Base-by-base conservation (phyloP, 2,888 invertebrate genomes). In the Sabellastarte sp. region DNA sequence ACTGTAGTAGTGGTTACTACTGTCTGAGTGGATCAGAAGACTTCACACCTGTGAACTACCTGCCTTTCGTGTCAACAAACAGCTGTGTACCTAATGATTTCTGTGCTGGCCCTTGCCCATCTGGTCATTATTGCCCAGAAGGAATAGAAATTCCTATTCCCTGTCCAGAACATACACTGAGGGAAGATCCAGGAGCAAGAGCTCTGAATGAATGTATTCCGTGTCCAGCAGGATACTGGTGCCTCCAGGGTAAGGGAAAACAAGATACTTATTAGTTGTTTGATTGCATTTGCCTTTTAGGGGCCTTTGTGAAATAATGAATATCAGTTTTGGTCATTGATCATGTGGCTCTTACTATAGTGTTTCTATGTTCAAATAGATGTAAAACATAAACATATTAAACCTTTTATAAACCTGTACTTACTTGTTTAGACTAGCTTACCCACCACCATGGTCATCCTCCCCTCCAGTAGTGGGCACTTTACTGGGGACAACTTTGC, bases 91-190 rank as follows among this genome's bases (percentile, higher is more conserved):
- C 67, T 31, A 59, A 66, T 55, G 69, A 65, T 3, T 71, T 71
- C 57, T 81, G 81, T 70, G 79, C 80, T 4, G 82, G 82, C 24
- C 73, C 66, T 3, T 82, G 82, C 65, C 82, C 82, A 0, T 67
- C 71, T 3, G 82, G 81, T n/a, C 68, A 70, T 59, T 82, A 77
- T 71, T 82, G 82, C 65, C 74, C 71, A 30, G 68, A 72, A 29
- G 80, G 78, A 10, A 50, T 58, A 29, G 55, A 59, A 2, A 57
- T 32, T 5, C 82, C 82, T 0, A 59, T 67, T 1, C 74, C 79
- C 0, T 82, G 82, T 68, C 80, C 80, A 3, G 75, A 76, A 32
- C 72, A 79, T 68, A 80, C 79, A 0, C 74, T 74, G 61, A 68
- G 79, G 24, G 67, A 71, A 31, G 70, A 64, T 4, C 68, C 72